Conservation (phyloP, 35 echinoderm and acorn worm genomes). For the Ophioderma brevispina region DNA sequence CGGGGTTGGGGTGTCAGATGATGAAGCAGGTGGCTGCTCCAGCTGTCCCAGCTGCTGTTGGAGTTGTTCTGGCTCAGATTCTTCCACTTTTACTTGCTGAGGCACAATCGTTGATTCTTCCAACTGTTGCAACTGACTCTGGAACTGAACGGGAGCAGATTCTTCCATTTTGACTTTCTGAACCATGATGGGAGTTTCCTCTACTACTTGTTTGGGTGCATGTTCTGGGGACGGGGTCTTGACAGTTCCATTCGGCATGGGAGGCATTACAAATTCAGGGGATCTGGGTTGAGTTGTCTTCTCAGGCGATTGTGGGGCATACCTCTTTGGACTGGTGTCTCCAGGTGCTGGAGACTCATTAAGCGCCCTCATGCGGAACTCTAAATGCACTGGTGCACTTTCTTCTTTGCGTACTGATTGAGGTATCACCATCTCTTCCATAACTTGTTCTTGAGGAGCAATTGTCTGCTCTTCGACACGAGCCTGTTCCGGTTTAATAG, state of each 20-base stretch:
- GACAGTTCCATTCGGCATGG: conserved; percentile 27
- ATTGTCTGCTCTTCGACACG: background rate
- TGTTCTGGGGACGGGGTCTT: conserved; percentile 10
- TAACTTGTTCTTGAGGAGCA: background rate
- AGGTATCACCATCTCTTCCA: background rate
- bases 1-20: background rate
- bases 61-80: conserved; percentile 10
- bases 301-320: background rate
- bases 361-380: background rate
- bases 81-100: background rate
- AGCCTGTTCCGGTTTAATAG: background rate
- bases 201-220: background rate
- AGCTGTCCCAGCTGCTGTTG: conserved; percentile 24
- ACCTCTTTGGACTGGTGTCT: background rate
- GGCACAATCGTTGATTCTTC: background rate
- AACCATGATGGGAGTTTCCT: conserved; percentile 35
- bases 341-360: background rate
- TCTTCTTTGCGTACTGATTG: background rate
- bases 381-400: background rate
- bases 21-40: background rate
- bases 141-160: background rate
- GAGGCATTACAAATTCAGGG: conserved; percentile 23
- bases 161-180: conserved; percentile 38
- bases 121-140: conserved; percentile 10
- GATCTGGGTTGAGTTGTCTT: background rate